Percentiles rank a stretch among this genome's conserved stretches.
These are phyloP conservation scores for Neocrepidodera transversa DNA, from an alignment of 2,888 invertebrate genomes.

Conservation along the genomic window DNA sequence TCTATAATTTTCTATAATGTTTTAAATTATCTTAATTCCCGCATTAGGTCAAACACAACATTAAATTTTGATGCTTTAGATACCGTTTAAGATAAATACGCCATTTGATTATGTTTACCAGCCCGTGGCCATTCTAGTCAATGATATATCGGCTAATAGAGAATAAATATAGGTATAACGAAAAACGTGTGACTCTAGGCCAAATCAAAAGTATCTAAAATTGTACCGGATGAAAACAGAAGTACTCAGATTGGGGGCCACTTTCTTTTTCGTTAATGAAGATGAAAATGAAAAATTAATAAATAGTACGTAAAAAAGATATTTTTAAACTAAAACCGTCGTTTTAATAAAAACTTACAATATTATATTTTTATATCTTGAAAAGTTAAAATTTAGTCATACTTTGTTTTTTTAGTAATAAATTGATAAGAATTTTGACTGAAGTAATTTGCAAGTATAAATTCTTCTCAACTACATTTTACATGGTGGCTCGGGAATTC, in stretches of 20 bases:
- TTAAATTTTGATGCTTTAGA: constrained; percentile 33
- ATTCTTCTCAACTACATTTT: too few relatives aligned
- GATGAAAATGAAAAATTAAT: neutral
- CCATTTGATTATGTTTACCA: constrained; percentile 26
- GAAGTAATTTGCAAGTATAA: too few relatives aligned
- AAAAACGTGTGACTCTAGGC: constrained; percentile 20
- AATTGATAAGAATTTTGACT: too few relatives aligned
- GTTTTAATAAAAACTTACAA: too few relatives aligned
- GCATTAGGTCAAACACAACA: constrained; percentile 30
- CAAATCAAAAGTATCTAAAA: constrained; percentile 6
- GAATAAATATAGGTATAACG: constrained; percentile 23
- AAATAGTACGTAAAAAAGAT: too few relatives aligned
- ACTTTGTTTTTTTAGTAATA: too few relatives aligned
- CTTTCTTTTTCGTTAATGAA: constrained; percentile 20
- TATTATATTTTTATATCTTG: too few relatives aligned
- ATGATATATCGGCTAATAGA: constrained; percentile 21
- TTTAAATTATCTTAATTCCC: constrained; percentile 33
- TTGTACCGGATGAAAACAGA: constrained; percentile 24
- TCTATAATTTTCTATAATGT: constrained; percentile 35
- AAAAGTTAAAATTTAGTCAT: too few relatives aligned
- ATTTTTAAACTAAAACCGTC: too few relatives aligned
- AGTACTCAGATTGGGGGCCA: constrained; percentile 6
- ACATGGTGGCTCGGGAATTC: too few relatives aligned
- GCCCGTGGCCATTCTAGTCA: constrained; percentile 16
- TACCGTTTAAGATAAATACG: constrained; percentile 30